A percentile compares a stretch with the other conserved stretches of the same genome.
Conservation (phyloP, 2,888 invertebrate genomes). For the Taenaris catops region DNA sequence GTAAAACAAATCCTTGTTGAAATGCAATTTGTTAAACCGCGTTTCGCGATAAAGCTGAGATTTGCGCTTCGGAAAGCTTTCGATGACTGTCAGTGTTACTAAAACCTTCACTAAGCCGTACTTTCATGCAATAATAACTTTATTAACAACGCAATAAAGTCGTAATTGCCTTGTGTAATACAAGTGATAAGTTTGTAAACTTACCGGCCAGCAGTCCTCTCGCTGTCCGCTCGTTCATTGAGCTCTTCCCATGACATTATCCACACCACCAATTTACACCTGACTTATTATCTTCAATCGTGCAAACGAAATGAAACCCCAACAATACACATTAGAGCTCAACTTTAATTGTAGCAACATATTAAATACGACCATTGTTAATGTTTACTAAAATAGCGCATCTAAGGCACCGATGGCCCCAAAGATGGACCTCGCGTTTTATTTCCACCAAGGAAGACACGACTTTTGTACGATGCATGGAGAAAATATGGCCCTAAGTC, state of each 20-base stretch:
- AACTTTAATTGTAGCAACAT: too few species aligned
- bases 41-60: conserved; percentile 22
- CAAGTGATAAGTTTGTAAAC: conserved; percentile 44
- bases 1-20: conserved; percentile 14
- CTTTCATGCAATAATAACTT: conserved; percentile 21
- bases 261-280: conserved; percentile 36
- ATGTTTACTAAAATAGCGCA: conserved; percentile 55
- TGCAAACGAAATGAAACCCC: too few species aligned
- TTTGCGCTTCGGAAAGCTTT: conserved; percentile 21
- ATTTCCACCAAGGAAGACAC: conserved; percentile 78
- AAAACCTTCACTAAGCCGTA: conserved; percentile 13
- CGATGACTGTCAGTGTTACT: conserved; percentile 21
- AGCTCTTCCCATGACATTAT: conserved; percentile 80
- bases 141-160: conserved; percentile 34
- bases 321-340: too few species aligned
- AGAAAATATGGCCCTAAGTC: conserved; percentile 74
- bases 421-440: conserved; percentile 78
- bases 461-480: conserved; percentile 72
- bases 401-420: conserved; percentile 75
- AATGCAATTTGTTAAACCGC: conserved; percentile 20
- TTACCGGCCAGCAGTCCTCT: conserved; percentile 70
- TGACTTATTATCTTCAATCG: conserved; percentile 29
- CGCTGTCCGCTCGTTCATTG: conserved; percentile 76
- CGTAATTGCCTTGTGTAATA: conserved; percentile 38
- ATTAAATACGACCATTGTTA: too few species aligned